Conservation (phyloP, 2,888 invertebrate genomes). For the Nomada ferruginata region DNA sequence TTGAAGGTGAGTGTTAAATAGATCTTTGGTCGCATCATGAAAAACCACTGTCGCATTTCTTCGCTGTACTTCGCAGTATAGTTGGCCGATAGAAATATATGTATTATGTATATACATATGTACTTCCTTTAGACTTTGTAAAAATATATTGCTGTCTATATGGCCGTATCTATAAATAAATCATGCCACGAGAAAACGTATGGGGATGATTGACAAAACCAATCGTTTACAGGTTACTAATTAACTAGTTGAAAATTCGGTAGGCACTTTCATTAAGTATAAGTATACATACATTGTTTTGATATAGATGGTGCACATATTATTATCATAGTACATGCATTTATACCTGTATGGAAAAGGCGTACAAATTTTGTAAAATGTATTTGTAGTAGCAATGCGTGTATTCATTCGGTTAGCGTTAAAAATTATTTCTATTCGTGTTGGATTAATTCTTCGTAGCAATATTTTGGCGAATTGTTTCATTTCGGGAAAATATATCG, state of each 20-base stretch:
- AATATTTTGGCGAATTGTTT: background rate
- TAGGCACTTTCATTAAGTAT: too few relatives aligned
- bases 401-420: background rate
- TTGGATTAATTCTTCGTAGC: too few relatives aligned
- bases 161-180: conserved; percentile 1
- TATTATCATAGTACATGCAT: too few relatives aligned
- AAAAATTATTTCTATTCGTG: background rate
- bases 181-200: background rate
- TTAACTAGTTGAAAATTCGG: too few relatives aligned
- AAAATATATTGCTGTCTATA: conserved; percentile 4
- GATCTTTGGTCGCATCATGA: background rate
- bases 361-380: too few relatives aligned
- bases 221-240: too few relatives aligned
- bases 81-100: background rate
- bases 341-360: too few relatives aligned
- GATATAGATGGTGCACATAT: too few relatives aligned
- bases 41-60: background rate
- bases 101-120: background rate
- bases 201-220: background rate
- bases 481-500: background rate
- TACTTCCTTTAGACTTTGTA: background rate
- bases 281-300: too few relatives aligned
- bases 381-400: too few relatives aligned
- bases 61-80: background rate
- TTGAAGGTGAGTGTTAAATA: conserved; percentile 90